phyloP scores from a whole-genome alignment of 1,140 invertebrate species.

The Rhyacophila brunnea region DNA sequence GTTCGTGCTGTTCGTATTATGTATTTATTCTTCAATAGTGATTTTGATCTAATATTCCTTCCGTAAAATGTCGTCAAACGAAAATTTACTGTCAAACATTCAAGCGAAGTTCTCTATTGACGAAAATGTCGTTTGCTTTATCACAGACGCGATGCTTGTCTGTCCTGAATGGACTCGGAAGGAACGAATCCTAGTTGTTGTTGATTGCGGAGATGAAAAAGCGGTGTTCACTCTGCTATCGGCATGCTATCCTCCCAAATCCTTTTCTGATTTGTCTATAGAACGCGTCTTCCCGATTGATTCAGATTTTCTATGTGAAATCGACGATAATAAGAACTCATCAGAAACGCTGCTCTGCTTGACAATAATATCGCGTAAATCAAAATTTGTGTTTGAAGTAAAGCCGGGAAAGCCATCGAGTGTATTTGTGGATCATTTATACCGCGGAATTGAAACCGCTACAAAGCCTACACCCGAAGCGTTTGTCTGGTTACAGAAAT shows the following conservation, averaged over 20 bases:
- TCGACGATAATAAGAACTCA: constrained; percentile 55
- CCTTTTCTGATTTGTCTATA: constrained; percentile 68
- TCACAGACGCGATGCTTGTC: constrained; percentile 48
- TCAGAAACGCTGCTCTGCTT: constrained; percentile 50
- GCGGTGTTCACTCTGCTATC: constrained; percentile 45
- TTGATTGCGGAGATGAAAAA: constrained; percentile 52
- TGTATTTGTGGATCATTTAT: constrained; percentile 52
- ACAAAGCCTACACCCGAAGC: constrained; percentile 46
- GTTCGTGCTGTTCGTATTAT: too few species aligned
- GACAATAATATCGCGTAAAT: constrained; percentile 49
- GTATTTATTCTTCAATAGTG: too few species aligned
- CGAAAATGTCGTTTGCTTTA: constrained; percentile 55
- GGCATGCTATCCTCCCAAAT: constrained; percentile 58
- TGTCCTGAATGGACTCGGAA: constrained; percentile 48
- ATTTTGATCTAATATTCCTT: too few species aligned
- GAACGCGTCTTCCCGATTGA: constrained; percentile 75
- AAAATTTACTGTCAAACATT: constrained; percentile 12
- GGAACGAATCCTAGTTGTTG: constrained; percentile 50
- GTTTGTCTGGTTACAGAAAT: constrained; percentile 52
- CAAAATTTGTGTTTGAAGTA: constrained; percentile 52
- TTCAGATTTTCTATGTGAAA: constrained; percentile 72
- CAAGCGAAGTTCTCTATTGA: constrained; percentile 59
- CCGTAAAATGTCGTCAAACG: constrained; percentile 5
- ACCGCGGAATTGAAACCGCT: constrained; percentile 47
- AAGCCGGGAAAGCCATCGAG: constrained; percentile 48